Base-by-base conservation (phyloP, 30 jellyfish, hydroid and myxozoan genomes). In the Hydractinia symbiolongicarpus region DNA sequence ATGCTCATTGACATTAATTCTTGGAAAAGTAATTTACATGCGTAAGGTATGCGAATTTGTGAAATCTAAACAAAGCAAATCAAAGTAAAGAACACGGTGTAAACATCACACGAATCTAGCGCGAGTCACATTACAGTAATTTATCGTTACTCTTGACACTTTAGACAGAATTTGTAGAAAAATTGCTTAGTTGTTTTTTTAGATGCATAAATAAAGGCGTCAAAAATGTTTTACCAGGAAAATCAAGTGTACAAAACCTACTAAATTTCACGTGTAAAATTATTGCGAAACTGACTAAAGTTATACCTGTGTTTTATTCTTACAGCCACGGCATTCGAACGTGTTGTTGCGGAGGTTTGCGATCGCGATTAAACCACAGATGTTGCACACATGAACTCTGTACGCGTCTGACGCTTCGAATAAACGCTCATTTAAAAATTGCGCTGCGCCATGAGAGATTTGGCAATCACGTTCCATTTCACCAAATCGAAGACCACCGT, bases 401-500 rank as follows among this genome's bases (percentile, higher is more conserved):
- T 95, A 95, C 9, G 96, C 93, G 75, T 95, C 99, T 4, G 99
- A 95, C n/a, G 97, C 99, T 66, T 86, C 99, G 68, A 95, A 90
- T 54, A 95, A 85, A 16, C 99, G 89, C 78, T 95, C 99, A 62
- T 89, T 95, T 50, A 95, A 85, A 84, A 95, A 95, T 83, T 89
- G 97, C 55, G 99, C 99, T 55, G 98, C 92, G 58, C 99, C 99
- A 83, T 95, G 99, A 15, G 99, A 95, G n/a, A 95, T 95, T 79
- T 95, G 99, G 86, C 99, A 95, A 81, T 95, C 99, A 69, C 99
- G 99, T 73, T 95, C 99, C 99, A 95, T 95, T 89, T 95, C 99
- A 52, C 99, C 99, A 78, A 95, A 95, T 49, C 99, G 96, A 21
- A 95, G 73, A 19, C 99, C 99, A 5, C 99, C 99, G 78, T 95